Conservation (phyloP, 30 jellyfish, hydroid and myxozoan genomes). For the Cassiopea xamachana region DNA sequence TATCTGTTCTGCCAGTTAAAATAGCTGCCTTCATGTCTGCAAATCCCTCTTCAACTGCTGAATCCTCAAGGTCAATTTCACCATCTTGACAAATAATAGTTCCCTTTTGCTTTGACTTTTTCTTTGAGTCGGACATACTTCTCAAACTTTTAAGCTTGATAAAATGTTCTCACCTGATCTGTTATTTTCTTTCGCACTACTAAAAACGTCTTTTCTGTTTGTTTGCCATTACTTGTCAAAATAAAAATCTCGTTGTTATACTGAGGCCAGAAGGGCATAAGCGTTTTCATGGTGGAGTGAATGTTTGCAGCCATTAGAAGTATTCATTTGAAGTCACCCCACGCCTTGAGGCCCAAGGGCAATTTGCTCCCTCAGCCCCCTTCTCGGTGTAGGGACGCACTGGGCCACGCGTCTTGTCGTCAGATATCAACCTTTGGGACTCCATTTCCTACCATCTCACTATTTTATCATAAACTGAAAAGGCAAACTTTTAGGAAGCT, state of each 20-base stretch:
- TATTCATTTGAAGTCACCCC: too few relatives aligned
- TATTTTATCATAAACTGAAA: too few relatives aligned
- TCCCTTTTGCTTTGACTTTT: slow-evolving; percentile 36
- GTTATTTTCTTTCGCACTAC: too few relatives aligned
- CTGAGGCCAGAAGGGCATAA: background rate
- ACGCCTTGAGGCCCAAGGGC: too few relatives aligned
- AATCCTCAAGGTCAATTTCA: slow-evolving; percentile 78
- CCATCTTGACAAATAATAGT: slow-evolving; percentile 64
- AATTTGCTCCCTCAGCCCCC: too few relatives aligned
- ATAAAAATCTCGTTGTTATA: background rate
- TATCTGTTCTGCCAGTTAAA: slow-evolving; percentile 92
- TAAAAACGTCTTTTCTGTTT: background rate
- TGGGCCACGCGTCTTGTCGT: too few relatives aligned
- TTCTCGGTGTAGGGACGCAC: too few relatives aligned
- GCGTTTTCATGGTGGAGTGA: background rate
- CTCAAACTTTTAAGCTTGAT: slow-evolving; percentile 76
- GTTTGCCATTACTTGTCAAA: background rate
- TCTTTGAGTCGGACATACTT: slow-evolving; percentile 40
- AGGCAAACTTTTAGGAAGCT: too few relatives aligned
- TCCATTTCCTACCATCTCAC: too few relatives aligned
- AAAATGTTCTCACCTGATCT: background rate
- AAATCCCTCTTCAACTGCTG: slow-evolving; percentile 87
- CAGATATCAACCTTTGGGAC: too few relatives aligned
- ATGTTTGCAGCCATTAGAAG: background rate
- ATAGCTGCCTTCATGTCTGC: slow-evolving; percentile 94